Base-by-base conservation (phyloP, 2,888 invertebrate species). In the Sarcophaga carnaria region DNA sequence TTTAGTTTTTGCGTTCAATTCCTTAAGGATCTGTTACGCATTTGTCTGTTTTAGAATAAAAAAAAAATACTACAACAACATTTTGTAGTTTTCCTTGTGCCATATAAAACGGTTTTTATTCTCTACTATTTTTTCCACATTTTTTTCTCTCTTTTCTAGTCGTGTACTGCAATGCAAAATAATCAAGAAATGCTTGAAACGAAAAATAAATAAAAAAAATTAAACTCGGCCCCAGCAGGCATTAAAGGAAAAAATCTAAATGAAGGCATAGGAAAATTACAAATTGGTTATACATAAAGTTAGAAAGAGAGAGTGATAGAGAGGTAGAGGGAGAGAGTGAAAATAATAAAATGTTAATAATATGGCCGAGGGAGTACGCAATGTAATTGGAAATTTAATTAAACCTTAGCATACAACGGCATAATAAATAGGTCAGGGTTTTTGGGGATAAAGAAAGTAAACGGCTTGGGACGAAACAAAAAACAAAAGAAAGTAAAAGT, bases 21-120 rank as follows among this genome's bases (percentile, higher is more conserved):
- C 83, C 67, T 62, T 49, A 25, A 20, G 83, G 83, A 69, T 59
- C 27, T 79, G 83, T 69, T 79, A 83, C 67, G 78, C 78, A 78
- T 62, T 78, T 79, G 78, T 83, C 74, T 83, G 14, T 69, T 74
- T 67, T 62, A 22, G 27, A 62, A 60, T 64, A 72, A 37, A 37
- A 8, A 37, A 37, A 37, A 37, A 27, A 22, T 22, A 37, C 14
- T 67, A 67, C 60, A 60, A 66, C 60, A 20, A 60, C 8, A 37
- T 45, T 72, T 60, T 20, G 22, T 71, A 49, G 11, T 45, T 54
- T 14, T 54, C 12, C 54, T 54, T 54, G 54, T 54, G 14, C 12
- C 12, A 54, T 54, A 54, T 54, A 54, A 54, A 54, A 54, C 17
- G 54, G 54, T 54, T 54, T 54, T 54, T 54, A 54, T 54, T 54